Percentiles rank a stretch among this genome's conserved stretches.
These are phyloP conservation scores for Pterophyllum scalare DNA, from an alignment of 2,113 vertebrate species.

Conservation along the genomic window DNA sequence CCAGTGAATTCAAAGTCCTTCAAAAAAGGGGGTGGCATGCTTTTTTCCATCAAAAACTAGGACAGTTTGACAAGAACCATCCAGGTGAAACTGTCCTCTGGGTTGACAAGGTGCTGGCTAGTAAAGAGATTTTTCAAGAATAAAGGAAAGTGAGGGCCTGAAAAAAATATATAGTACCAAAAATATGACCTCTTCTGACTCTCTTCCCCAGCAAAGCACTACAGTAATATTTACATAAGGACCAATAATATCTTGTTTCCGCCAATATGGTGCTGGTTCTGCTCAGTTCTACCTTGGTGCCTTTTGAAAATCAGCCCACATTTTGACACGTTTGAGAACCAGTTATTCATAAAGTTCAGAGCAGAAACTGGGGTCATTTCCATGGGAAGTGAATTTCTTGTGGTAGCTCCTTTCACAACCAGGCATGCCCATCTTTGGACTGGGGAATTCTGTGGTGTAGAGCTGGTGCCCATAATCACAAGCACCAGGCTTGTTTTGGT, in stretches of 20 bases:
- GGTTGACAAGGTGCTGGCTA: neutral
- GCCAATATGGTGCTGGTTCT: neutral
- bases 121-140: neutral
- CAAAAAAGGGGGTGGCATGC: neutral
- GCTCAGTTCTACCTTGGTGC: neutral
- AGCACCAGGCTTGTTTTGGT: neutral
- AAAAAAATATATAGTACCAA: neutral
- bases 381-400: neutral
- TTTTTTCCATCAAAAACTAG: neutral
- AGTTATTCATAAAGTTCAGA: neutral
- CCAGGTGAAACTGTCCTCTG: neutral
- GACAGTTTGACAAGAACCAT: neutral
- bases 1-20: neutral
- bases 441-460: neutral
- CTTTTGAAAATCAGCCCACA: neutral
- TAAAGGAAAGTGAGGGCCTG: neutral
- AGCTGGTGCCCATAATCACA: neutral
- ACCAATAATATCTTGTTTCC: neutral
- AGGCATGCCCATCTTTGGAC: neutral
- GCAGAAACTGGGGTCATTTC: neutral
- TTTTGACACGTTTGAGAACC: too few relatives aligned
- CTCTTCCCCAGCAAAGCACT: neutral
- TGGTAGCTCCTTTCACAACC: neutral
- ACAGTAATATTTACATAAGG: neutral
- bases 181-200: neutral